Percentiles rank a stretch among this genome's conserved stretches.
Evolutionary conservation across 2,888 invertebrate genomes (phyloP).

Genomic region (Hydraecia micacea): DNA sequence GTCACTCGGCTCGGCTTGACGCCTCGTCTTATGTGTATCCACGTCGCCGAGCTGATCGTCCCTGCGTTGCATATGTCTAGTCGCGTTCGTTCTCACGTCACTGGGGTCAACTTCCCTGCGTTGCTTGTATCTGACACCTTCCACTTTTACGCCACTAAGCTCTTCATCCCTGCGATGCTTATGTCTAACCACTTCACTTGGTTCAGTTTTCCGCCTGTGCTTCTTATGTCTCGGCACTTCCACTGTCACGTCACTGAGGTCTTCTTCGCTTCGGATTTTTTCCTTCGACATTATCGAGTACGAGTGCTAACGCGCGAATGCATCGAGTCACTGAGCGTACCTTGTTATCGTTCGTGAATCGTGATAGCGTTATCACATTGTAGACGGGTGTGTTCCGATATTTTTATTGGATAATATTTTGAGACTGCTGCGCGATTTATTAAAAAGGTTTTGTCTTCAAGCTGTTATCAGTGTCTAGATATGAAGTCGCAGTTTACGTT

Average conservation of each 20-base stretch:
- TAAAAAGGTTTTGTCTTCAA: constrained; percentile 29
- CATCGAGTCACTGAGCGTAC: constrained; percentile 58
- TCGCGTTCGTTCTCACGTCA: constrained; percentile 43
- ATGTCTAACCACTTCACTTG: constrained; percentile 40
- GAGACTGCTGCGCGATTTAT: constrained; percentile 46
- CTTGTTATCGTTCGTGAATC: constrained; percentile 46
- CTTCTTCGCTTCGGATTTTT: constrained; percentile 4
- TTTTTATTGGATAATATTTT: constrained; percentile 54
- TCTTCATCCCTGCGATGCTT: constrained; percentile 16
- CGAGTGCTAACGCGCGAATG: constrained; percentile 45
- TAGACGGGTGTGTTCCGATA: constrained; percentile 52
- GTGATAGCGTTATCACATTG: constrained; percentile 52
- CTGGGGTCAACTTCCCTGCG: constrained; percentile 13
- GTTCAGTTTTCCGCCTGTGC: constrained; percentile 15
- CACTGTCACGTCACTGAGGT: constrained; percentile 48
- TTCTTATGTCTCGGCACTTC: constrained; percentile 43
- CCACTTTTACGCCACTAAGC: constrained; percentile 52
- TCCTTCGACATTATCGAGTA: constrained; percentile 52
- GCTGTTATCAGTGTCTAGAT: constrained; percentile 13
- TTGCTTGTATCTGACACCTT: constrained; percentile 33
- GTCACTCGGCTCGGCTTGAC: neutral
- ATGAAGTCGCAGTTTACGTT: neutral
- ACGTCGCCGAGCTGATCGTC: constrained; percentile 22
- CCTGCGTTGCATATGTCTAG: constrained; percentile 23
- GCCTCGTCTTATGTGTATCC: constrained; percentile 26